Evolutionary conservation across 2,888 invertebrate genomes (phyloP).

Genomic region (Cantharis flavilabris): DNA sequence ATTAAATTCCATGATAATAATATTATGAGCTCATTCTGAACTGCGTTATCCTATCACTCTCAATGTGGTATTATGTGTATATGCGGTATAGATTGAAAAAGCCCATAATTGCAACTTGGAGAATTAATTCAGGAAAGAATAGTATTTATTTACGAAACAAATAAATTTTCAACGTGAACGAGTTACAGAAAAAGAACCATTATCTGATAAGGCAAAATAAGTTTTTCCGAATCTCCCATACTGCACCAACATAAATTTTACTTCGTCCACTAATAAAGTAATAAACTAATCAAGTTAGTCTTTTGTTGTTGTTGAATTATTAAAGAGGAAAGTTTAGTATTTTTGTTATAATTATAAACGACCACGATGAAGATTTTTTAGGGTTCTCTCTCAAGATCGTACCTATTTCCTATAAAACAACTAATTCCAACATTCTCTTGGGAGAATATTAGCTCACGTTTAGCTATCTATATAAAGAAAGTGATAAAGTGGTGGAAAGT

Average conservation of each 20-base stretch:
- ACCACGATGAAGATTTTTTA: neutral
- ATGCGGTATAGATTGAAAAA: too few relatives aligned
- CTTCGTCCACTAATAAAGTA: neutral
- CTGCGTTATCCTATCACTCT: too few relatives aligned
- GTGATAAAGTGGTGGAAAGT: neutral
- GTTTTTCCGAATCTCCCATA: neutral
- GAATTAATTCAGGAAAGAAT: neutral
- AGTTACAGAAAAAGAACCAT: neutral
- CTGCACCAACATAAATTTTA: neutral
- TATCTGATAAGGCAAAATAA: neutral
- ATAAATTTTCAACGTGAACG: neutral
- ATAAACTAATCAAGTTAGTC: neutral
- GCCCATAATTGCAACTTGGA: neutral
- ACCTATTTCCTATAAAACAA: neutral
- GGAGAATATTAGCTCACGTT: neutral
- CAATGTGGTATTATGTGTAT: too few relatives aligned
- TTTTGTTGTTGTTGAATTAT: neutral
- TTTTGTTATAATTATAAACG: neutral
- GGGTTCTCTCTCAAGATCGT: neutral
- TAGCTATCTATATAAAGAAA: neutral
- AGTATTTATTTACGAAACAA: neutral
- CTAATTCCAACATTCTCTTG: neutral
- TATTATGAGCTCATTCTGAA: too few relatives aligned
- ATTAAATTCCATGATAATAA: neutral
- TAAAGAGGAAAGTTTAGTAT: neutral